Percentiles rank a stretch among this genome's conserved stretches.
Evolutionary conservation across 2,888 invertebrate genomes (phyloP).

Genomic region (Cremastinae sp.): DNA sequence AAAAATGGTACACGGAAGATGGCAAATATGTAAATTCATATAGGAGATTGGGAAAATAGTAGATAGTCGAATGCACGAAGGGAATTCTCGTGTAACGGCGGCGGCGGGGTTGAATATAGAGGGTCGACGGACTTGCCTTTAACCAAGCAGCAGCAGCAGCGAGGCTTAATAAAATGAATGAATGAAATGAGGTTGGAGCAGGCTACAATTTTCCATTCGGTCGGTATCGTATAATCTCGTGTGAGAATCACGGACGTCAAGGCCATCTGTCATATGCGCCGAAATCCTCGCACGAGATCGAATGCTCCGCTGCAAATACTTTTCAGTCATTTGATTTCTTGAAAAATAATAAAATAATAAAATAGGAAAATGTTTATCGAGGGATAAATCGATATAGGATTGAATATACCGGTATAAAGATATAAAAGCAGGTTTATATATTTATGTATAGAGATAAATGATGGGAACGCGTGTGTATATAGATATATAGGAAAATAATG

Average conservation of each 20-base stretch:
- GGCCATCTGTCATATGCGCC: background rate
- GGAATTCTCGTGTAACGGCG: too few species aligned
- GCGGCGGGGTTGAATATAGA: too few species aligned
- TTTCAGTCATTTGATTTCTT: too few species aligned
- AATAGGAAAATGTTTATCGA: background rate
- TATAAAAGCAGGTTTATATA: too few species aligned
- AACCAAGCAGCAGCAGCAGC: too few species aligned
- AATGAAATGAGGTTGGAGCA: slow-evolving; percentile 1
- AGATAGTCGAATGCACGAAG: too few species aligned
- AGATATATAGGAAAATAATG: slow-evolving; percentile 20
- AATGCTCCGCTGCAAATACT: too few species aligned
- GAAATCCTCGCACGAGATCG: background rate
- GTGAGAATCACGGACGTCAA: background rate
- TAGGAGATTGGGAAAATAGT: too few species aligned
- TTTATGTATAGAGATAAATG: background rate
- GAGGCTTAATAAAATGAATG: background rate
- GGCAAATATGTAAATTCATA: too few species aligned
- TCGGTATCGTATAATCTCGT: background rate
- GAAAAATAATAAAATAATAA: slow-evolving; percentile 3
- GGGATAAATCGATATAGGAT: slow-evolving; percentile 13
- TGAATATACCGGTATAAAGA: slow-evolving; percentile 4
- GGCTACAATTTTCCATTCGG: slow-evolving; percentile 1
- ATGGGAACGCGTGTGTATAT: background rate
- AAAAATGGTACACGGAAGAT: too few species aligned
- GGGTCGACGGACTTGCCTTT: background rate